These are phyloP conservation scores for Eugnorisma glareosa DNA, from an alignment of 2,888 invertebrate genomes.

Conservation along the genomic window DNA sequence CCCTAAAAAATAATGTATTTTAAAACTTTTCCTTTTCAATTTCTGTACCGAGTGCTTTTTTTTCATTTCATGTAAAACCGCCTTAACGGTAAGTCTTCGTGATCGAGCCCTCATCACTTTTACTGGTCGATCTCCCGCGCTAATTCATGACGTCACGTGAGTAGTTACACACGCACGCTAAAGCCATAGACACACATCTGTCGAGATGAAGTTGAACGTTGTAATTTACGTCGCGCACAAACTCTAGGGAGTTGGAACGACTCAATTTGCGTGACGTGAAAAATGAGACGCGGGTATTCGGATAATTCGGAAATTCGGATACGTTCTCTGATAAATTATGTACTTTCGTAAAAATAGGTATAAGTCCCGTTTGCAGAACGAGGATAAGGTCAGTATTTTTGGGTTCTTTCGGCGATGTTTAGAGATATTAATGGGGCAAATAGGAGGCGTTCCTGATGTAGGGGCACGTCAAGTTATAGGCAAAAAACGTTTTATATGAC, in stretches of 20 bases:
- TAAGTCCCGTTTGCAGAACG: constrained; percentile 29
- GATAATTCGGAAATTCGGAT: constrained; percentile 59
- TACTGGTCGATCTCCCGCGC: constrained; percentile 18
- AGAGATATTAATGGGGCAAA: constrained; percentile 28
- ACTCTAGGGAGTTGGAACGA: constrained; percentile 71
- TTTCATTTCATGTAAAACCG: constrained; percentile 18
- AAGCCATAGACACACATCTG: constrained; percentile 28
- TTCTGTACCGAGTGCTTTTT: background rate
- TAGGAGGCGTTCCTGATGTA: constrained; percentile 26
- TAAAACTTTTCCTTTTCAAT: background rate
- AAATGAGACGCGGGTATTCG: constrained; percentile 69
- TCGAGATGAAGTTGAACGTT: constrained; percentile 53
- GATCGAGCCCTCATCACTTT: constrained; percentile 41
- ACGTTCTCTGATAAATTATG: constrained; percentile 58
- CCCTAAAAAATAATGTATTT: background rate
- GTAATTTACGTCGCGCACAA: constrained; percentile 69
- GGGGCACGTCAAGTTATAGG: constrained; percentile 16
- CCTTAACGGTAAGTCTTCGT: constrained; percentile 16
- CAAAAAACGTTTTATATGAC: constrained; percentile 22
- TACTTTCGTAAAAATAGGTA: constrained; percentile 47
- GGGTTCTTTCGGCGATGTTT: constrained; percentile 39
- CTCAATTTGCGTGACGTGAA: constrained; percentile 73
- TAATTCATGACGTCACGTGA: constrained; percentile 53
- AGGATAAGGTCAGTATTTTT: constrained; percentile 40
- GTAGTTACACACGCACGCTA: constrained; percentile 11